Base-by-base conservation (phyloP, 2,113 vertebrate genomes). In the Vulpes ferrilata region DNA sequence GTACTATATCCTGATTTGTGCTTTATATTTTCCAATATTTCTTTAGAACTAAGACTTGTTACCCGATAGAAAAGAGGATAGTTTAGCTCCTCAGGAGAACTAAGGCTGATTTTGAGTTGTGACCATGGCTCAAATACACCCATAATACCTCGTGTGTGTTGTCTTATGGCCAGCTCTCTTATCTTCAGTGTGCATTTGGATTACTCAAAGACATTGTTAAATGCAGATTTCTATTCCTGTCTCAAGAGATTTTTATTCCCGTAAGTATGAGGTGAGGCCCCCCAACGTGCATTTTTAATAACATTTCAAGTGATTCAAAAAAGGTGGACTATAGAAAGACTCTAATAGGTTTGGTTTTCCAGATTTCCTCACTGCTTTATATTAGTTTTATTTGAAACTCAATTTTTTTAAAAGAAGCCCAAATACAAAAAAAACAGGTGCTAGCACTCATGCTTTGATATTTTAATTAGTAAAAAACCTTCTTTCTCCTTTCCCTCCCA, bases 331-430 rank as follows among this genome's bases (percentile, higher is more conserved):
- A 5, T 22, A 57, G 15, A 95, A 85, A 96, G 38, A 65, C 43
- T 30, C 11, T 3, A 60, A 60, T 48, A 79, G 12, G 19, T 3
- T 62, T 59, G 3, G 20, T 51, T 93, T 97, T 80, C 38, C 27
- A 95, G 78, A 85, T 85, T 25, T 51, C 19, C 20, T 92, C 25
- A 11, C 7, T 55, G 20, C 3, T 43, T 17, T 95, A 1, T 43
- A 23, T 80, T 57, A 80, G 90, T 6, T 67, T 83, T 65, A 38
- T 22, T 91, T 83, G 35, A 95, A 94, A 96, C 74, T 15, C 53
- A 62, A 43, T 43, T 43, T 43, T 43, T 43, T 43, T 43, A 43
- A 43, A 43, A 43, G 1, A 43, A 43, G 43, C 43, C 43, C 43
- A 43, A 43, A 16, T 57, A 17, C 13, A 65, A 93, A 90, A 57